Base-by-base conservation (phyloP, 2,797 vertebrate species). In the Glossophaga mutica region DNA sequence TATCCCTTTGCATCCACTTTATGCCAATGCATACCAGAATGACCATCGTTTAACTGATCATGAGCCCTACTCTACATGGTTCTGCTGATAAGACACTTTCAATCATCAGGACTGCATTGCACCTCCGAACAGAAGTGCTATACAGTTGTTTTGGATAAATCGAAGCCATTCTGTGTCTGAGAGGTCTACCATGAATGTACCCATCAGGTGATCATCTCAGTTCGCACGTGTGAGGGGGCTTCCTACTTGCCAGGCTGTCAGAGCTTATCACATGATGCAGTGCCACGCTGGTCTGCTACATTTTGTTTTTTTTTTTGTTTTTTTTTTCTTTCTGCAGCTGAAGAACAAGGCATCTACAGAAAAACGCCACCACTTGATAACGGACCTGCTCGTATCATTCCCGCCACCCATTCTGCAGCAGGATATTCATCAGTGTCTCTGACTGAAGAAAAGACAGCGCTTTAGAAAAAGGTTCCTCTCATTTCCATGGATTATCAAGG, bases 221-320 rank as follows among this genome's bases (percentile, higher is more conserved):
- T 55, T 12, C 6, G 10, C 18, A 2, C 6, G 74, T 77, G n/a
- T 16, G 39, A 1, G 29, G 3, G 32, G 34, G 24, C 2, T 6
- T 57, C 0, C 0, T 32, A 12, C 14, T 48, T 78, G 16, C 59
- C 70, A 46, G 42, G 73, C 94, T 44, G 34, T 95, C 94, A 87
- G 48, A 83, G 37, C 44, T 92, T 32, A 95, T 74, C 83, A 79
- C 6, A 39, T 82, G 42, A 79, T 68, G 18, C 24, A 52, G 21
- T n/a, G 70, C 62, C 50, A n/a, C 46, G 97, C 93, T 94, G 77
- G 93, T 73, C 65, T 59, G 77, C 67, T 91, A 32, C 70, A 85
- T 95, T 87, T 78, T 74, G 57, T 50, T n/a, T 96, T n/a, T 95
- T 95, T 95, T 87, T 96, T n/a, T 95, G 95, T 95, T 87, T n/a